Evolutionary conservation across 2,113 vertebrate species (phyloP).

Genomic region (Cyanocitta stelleri): DNA sequence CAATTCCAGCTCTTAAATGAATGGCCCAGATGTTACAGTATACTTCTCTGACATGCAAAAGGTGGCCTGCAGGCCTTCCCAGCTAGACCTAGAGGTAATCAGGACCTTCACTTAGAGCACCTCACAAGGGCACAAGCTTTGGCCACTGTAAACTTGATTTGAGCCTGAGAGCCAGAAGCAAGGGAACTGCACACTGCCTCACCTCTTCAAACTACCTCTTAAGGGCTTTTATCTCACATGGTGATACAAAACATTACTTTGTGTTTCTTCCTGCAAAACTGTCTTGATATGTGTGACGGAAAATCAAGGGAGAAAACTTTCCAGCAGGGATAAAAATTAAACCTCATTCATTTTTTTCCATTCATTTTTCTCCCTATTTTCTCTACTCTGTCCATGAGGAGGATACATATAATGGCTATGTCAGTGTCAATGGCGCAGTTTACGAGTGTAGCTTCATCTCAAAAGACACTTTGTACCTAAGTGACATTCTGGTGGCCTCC

Average conservation of each 20-base stretch:
- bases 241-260: background rate
- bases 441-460: background rate
- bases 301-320: background rate
- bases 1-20: background rate
- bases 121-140: background rate
- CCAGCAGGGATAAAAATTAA: background rate
- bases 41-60: background rate
- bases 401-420: background rate
- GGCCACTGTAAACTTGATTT: background rate
- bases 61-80: background rate
- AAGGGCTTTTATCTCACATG: background rate
- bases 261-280: background rate
- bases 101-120: background rate
- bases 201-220: background rate
- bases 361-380: background rate
- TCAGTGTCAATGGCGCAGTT: background rate
- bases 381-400: background rate
- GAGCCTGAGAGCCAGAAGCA: background rate
- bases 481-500: background rate
- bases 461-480: background rate
- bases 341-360: background rate
- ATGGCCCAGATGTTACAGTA: background rate
- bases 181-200: background rate
- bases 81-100: background rate
- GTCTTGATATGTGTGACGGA: background rate